phyloP scores from a whole-genome alignment of 2,888 invertebrate genomes.

The Calameuta filiformis region DNA sequence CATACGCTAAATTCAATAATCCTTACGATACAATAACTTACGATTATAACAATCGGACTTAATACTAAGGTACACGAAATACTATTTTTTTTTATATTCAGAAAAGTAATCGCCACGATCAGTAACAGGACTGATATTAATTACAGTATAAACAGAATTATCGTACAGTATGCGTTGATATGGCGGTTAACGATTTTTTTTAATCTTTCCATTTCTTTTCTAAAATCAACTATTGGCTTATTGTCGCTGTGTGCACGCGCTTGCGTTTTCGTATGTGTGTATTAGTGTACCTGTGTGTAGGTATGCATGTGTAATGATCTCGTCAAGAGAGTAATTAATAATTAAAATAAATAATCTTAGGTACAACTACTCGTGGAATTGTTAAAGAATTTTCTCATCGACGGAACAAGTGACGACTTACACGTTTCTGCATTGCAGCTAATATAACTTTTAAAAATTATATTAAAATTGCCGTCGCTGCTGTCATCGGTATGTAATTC shows the following conservation, averaged over 20 bases:
- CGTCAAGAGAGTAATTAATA: slow-evolving; percentile 15
- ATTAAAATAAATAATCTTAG: slow-evolving; percentile 25
- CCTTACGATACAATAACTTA: neutral
- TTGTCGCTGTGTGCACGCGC: neutral
- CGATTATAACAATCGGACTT: neutral
- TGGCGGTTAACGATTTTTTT: neutral
- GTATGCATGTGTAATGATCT: slow-evolving; percentile 10
- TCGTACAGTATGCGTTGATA: slow-evolving; percentile 1
- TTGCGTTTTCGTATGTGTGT: too few species aligned
- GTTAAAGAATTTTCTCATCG: neutral
- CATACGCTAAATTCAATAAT: neutral
- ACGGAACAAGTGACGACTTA: neutral
- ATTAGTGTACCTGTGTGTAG: too few species aligned
- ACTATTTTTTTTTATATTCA: neutral
- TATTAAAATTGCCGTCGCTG: too few species aligned
- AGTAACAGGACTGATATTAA: neutral
- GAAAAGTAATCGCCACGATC: neutral
- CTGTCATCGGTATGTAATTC: too few species aligned
- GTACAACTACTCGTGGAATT: slow-evolving; percentile 13
- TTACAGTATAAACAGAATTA: slow-evolving; percentile 1
- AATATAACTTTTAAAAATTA: too few species aligned
- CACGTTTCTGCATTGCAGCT: too few species aligned
- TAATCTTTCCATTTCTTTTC: neutral
- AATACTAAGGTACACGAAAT: neutral
- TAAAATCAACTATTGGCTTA: neutral